Percentiles rank a stretch among this genome's conserved stretches.
Evolutionary conservation across 1,140 invertebrate genomes (phyloP).

Genomic region (Lucilia cuprina): DNA sequence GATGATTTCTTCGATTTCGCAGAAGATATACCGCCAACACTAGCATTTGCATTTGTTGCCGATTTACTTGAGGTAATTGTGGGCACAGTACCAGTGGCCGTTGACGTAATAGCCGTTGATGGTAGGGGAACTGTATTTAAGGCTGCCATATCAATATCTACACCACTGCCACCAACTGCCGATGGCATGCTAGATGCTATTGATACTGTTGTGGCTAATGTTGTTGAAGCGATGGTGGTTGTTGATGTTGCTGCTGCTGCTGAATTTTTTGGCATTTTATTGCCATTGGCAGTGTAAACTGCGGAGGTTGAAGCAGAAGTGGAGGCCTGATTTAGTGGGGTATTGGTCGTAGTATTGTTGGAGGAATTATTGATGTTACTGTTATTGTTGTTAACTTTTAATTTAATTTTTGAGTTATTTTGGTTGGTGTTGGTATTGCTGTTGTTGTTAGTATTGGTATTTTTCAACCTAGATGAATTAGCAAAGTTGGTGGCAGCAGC

Average conservation of each 20-base stretch:
- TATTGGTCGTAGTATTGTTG: neutral
- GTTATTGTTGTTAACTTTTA: conserved; percentile 38
- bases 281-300: conserved; percentile 46
- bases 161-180: neutral
- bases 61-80: conserved; percentile 33
- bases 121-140: conserved; percentile 7
- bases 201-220: conserved; percentile 29
- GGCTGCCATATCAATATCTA: conserved; percentile 21
- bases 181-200: neutral
- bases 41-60: conserved; percentile 26
- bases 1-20: conserved; percentile 17
- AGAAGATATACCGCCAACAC: neutral
- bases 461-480: conserved; percentile 7
- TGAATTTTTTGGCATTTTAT: conserved; percentile 47
- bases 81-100: conserved; percentile 25
- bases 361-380: conserved; percentile 35
- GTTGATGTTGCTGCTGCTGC: conserved; percentile 46
- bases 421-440: conserved; percentile 36
- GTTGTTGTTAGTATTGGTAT: conserved; percentile 25
- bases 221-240: conserved; percentile 40
- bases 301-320: conserved; percentile 30
- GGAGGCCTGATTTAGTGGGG: neutral
- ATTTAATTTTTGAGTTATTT: conserved; percentile 37
- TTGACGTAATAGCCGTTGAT: neutral
- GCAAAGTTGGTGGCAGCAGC: neutral